phyloP scores from a whole-genome alignment of 2,888 invertebrate species.

The Eilema depressum region DNA sequence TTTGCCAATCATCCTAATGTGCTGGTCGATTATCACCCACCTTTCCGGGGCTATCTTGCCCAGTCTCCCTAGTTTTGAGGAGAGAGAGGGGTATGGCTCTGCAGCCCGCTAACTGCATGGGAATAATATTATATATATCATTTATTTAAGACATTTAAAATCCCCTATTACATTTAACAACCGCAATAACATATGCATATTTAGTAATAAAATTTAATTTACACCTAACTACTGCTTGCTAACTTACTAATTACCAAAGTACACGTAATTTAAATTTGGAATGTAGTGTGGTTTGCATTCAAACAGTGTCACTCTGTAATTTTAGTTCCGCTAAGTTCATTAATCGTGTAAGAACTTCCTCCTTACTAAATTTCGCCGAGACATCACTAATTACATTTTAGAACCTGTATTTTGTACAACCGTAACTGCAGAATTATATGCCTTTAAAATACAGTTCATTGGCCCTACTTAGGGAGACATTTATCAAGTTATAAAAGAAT shows the following conservation, averaged over 20 bases:
- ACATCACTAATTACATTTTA: conserved; percentile 20
- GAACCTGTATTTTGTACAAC: conserved; percentile 10
- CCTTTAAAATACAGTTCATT: neutral
- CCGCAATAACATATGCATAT: too few relatives aligned
- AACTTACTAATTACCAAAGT: conserved; percentile 1
- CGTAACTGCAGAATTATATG: neutral
- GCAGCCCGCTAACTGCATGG: too few relatives aligned
- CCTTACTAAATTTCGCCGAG: conserved; percentile 13
- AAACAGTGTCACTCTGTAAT: conserved; percentile 20
- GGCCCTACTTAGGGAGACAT: neutral
- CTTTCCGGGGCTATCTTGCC: too few relatives aligned
- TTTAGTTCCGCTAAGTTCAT: conserved; percentile 18
- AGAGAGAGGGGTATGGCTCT: too few relatives aligned
- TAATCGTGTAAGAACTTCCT: conserved; percentile 19
- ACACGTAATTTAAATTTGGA: neutral
- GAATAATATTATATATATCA: too few relatives aligned
- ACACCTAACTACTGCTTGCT: neutral
- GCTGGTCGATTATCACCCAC: too few relatives aligned
- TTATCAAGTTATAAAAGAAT: neutral
- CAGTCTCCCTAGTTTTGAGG: too few relatives aligned
- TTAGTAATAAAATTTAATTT: neutral
- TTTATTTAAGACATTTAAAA: too few relatives aligned
- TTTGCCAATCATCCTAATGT: too few relatives aligned
- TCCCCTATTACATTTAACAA: too few relatives aligned
- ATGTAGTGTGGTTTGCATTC: conserved; percentile 15